A percentile compares a stretch with the other conserved stretches of the same genome.
Evolutionary conservation across 2,113 vertebrate species (phyloP).

Genomic region (Labeo rohita): DNA sequence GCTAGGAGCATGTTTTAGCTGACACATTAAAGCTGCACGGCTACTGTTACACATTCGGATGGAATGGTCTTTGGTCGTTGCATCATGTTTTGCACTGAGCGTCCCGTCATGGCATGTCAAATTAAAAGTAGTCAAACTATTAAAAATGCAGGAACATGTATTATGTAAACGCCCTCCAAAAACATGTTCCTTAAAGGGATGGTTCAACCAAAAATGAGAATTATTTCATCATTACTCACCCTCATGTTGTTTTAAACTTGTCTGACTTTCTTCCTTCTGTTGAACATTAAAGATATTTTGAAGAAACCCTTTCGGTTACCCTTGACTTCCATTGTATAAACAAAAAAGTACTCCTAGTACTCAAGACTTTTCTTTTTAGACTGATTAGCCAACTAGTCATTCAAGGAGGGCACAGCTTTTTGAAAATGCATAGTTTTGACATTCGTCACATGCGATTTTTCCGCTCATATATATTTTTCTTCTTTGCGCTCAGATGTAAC

Average conservation of each 20-base stretch:
- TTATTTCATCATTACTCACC: background rate
- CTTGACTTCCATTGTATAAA: background rate
- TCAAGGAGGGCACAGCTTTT: background rate
- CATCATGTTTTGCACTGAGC: background rate
- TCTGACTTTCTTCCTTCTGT: background rate
- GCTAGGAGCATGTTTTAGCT: background rate
- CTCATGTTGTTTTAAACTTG: background rate
- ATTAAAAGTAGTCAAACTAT: constrained; percentile 10
- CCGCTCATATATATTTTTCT: background rate
- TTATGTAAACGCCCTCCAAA: background rate
- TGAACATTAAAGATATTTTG: background rate
- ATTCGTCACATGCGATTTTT: background rate
- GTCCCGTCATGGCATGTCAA: background rate
- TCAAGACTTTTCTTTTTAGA: background rate
- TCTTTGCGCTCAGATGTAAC: background rate
- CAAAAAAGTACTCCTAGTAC: background rate
- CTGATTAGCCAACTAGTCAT: background rate
- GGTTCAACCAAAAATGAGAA: background rate
- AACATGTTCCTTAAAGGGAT: constrained; percentile 6
- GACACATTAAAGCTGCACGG: background rate
- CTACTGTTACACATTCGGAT: background rate
- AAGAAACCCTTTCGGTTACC: background rate
- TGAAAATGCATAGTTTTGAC: background rate
- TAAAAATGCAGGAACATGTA: background rate
- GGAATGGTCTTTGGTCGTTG: background rate